Conservation (phyloP, 2,797 vertebrate genomes). For the Eleutherodactylus coqui region DNA sequence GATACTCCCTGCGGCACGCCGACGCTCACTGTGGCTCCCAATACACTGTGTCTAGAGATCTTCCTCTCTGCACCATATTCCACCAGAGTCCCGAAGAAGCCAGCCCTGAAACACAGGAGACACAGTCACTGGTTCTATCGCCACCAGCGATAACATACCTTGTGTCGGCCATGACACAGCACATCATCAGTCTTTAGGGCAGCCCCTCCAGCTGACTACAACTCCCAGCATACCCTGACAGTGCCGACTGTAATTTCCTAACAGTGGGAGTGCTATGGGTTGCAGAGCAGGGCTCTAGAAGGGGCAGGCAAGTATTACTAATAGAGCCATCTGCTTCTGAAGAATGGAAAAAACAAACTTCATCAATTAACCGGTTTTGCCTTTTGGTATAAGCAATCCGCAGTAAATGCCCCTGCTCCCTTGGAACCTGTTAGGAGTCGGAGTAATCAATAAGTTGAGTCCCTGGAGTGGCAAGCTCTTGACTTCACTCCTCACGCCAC, state of each 20-base stretch:
- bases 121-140: not conserved
- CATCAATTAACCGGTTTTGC: conserved; percentile 26
- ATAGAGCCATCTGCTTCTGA: not conserved
- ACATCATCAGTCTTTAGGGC: not conserved
- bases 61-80: conserved; percentile 97
- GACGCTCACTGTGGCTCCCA: conserved; percentile 93
- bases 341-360: not conserved
- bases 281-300: not conserved
- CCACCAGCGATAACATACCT: not conserved
- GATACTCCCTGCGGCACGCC: conserved; percentile 96
- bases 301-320: not conserved
- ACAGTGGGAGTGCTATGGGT: no score
- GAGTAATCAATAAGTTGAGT: conserved; percentile 27
- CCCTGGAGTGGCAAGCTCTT: conserved; percentile 40
- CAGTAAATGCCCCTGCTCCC: conserved; percentile 4
- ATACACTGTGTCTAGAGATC: conserved; percentile 94
- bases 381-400: conserved; percentile 5
- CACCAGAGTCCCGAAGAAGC: conserved; percentile 95
- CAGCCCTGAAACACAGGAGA: conserved; percentile 79
- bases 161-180: not conserved
- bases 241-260: not conserved
- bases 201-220: not conserved
- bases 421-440: conserved; percentile 20
- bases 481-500: conserved; percentile 20
- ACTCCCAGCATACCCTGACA: not conserved